These are phyloP conservation scores for Hyperoplus immaculatus DNA, from an alignment of 2,797 vertebrate species.

Conservation along the genomic window DNA sequence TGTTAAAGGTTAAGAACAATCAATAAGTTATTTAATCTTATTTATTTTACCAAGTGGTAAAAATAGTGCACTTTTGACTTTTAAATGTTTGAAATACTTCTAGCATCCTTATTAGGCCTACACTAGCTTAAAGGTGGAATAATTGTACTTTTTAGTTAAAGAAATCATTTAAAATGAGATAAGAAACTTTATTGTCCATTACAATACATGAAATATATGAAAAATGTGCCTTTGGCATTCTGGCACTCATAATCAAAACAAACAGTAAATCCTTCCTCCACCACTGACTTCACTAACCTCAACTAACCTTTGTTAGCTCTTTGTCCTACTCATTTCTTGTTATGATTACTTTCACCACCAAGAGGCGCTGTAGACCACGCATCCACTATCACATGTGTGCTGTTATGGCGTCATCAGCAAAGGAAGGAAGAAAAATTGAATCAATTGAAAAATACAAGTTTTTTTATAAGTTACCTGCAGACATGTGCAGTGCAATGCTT, in stretches of 20 bases:
- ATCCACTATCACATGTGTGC: neutral
- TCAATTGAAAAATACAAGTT: constrained; percentile 18
- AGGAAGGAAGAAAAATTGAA: neutral
- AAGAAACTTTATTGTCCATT: too few relatives aligned
- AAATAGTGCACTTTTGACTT: neutral
- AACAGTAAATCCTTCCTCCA: neutral
- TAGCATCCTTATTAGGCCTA: too few relatives aligned
- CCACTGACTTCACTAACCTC: neutral
- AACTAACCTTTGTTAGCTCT: neutral
- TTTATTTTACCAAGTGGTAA: neutral
- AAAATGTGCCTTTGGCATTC: too few relatives aligned
- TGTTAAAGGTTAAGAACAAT: neutral
- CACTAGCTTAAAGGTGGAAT: neutral
- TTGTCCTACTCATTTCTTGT: neutral
- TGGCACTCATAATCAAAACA: too few relatives aligned
- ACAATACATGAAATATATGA: too few relatives aligned
- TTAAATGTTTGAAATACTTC: neutral
- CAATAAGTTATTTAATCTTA: neutral
- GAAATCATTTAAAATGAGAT: too few relatives aligned
- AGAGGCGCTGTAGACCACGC: constrained; percentile 53
- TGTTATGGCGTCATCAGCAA: neutral
- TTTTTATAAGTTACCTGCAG: constrained; percentile 68
- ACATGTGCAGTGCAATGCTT: constrained; percentile 38
- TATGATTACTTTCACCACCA: constrained; percentile 33
- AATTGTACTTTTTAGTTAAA: neutral